Percentiles rank a stretch among this genome's conserved stretches.
Evolutionary conservation across 2,113 vertebrate species (phyloP).

Genomic region (Myotis davidii): DNA sequence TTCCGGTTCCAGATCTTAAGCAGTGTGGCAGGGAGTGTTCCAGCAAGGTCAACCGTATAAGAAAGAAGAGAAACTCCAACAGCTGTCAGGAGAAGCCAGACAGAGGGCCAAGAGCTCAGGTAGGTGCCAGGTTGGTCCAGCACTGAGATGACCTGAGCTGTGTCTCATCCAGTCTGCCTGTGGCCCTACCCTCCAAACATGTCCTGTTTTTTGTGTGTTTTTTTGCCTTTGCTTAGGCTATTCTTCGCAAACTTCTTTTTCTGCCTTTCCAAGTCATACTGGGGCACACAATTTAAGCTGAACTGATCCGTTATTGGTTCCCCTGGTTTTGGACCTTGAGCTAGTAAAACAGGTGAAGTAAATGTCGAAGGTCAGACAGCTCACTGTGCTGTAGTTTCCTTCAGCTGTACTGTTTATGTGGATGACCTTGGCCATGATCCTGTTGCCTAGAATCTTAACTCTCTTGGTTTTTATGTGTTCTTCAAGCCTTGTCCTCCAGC

Average conservation of each 20-base stretch:
- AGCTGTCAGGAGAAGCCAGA: neutral
- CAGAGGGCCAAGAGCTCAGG: neutral
- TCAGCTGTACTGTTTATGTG: neutral
- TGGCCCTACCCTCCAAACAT: neutral
- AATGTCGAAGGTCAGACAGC: neutral
- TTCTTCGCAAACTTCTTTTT: neutral
- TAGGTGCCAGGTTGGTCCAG: neutral
- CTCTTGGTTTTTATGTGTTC: neutral
- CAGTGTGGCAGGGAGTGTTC: neutral
- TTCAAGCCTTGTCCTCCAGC: neutral
- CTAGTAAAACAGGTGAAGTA: neutral
- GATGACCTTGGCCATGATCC: slow-evolving; percentile 10
- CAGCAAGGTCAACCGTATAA: neutral
- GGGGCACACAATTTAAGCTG: neutral
- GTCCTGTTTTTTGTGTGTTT: neutral
- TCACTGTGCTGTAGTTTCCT: neutral
- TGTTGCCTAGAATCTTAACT: neutral
- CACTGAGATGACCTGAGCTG: neutral
- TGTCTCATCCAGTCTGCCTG: neutral
- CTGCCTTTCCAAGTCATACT: neutral
- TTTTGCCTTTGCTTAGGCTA: neutral
- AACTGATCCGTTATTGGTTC: neutral
- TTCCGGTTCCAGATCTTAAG: neutral
- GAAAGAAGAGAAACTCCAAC: neutral
- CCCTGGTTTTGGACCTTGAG: neutral